These are phyloP conservation scores for Paracanthobrama guichenoti DNA, from an alignment of 2,113 vertebrate genomes.

Conservation along the genomic window DNA sequence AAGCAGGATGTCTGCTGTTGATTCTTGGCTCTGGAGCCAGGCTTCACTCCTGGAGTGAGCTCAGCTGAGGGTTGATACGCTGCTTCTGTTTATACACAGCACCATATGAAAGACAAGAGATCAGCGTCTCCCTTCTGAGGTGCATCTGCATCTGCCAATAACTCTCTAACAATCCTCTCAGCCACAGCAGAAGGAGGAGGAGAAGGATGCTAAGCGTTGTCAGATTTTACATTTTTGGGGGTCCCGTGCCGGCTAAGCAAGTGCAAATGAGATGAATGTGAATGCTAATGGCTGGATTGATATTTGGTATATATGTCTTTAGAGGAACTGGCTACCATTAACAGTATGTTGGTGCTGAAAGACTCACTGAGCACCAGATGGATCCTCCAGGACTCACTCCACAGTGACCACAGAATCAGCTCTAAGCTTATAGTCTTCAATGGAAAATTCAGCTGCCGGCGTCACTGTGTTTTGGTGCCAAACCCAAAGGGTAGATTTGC, in stretches of 20 bases:
- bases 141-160: constrained; percentile 24
- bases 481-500: background rate
- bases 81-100: constrained; percentile 20
- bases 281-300: background rate
- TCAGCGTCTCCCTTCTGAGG: constrained; percentile 12
- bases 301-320: no score
- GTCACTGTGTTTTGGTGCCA: background rate
- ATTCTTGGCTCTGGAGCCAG: constrained; percentile 24
- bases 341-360: background rate
- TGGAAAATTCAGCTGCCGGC: background rate
- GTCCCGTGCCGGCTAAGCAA: background rate
- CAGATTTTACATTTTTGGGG: background rate
- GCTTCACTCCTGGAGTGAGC: constrained; percentile 7
- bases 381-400: constrained; percentile 5
- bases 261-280: background rate
- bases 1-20: constrained; percentile 8
- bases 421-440: constrained; percentile 22
- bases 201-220: background rate
- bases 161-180: constrained; percentile 8
- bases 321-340: background rate
- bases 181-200: background rate
- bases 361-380: constrained; percentile 17
- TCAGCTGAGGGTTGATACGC: constrained; percentile 4
- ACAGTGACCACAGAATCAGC: constrained; percentile 17
- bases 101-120: constrained; percentile 1